Percentiles rank a stretch among this genome's conserved stretches.
These are phyloP conservation scores for Stenodema calcarata DNA, from an alignment of 2,888 invertebrate species.

Conservation along the genomic window DNA sequence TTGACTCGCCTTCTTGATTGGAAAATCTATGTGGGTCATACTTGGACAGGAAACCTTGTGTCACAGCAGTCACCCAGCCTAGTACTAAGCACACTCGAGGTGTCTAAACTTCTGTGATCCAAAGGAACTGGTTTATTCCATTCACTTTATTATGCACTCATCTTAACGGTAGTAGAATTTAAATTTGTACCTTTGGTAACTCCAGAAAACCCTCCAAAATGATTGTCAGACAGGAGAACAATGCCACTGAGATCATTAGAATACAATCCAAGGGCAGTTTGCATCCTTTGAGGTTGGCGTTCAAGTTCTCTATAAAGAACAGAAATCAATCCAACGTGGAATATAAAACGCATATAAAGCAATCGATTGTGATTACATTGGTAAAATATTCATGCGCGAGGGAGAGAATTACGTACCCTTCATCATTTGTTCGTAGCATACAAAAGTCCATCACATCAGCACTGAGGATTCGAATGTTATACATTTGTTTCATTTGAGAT, in stretches of 20 bases:
- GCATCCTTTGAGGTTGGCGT: conserved; percentile 79
- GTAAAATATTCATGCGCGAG: neutral
- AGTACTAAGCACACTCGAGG: too few relatives aligned
- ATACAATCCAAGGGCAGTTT: conserved; percentile 93
- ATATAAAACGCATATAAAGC: neutral
- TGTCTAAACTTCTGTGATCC: too few relatives aligned
- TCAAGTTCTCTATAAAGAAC: conserved; percentile 60
- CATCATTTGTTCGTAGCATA: conserved; percentile 58
- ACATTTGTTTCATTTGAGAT: conserved; percentile 97
- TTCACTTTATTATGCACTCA: too few relatives aligned
- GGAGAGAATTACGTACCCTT: conserved; percentile 49
- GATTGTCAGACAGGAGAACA: conserved; percentile 78
- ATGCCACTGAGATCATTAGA: conserved; percentile 87
- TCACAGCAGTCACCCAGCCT: too few relatives aligned
- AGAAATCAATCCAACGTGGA: too few relatives aligned
- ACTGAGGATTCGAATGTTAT: conserved; percentile 91
- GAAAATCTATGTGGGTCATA: too few relatives aligned
- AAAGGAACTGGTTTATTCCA: too few relatives aligned
- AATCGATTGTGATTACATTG: neutral
- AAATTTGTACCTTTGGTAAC: conserved; percentile 66
- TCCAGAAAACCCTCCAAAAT: conserved; percentile 70
- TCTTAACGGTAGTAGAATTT: neutral
- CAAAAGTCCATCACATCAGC: conserved; percentile 85
- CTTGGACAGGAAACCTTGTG: too few relatives aligned
- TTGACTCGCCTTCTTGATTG: too few relatives aligned